Evolutionary conservation across 1,140 invertebrate genomes (phyloP), one percentile per base, ranked within the genome.

Genomic region (Trachelipus rathkii): DNA sequence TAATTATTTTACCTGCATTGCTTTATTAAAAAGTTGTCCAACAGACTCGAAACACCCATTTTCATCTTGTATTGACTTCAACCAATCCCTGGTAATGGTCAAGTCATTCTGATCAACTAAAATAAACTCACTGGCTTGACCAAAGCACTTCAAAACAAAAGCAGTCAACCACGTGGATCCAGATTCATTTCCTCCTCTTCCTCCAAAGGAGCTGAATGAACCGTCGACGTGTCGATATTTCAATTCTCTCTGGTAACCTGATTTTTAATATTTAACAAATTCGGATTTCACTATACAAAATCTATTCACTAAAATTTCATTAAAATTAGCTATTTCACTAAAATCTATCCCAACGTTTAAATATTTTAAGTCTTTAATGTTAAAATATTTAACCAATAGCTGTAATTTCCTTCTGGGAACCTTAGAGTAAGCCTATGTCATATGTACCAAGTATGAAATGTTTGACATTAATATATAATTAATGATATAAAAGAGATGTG

Each of bases 121-220:
- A 76, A 93, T 91, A 78, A 89, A 88, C 0, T 83, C 82, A 33
- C 86, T 85, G 2, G 91, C 90, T 81, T 91, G 88, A 8, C 88
- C 87, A 79, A 93, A 89, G 4, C 91, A 92, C 79, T 89, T 89
- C 0, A 94, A 85, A 10, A 92, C 90, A 84, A 94, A 94, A 0
- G 92, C 92, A 0, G 92, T 94, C 23, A 94, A 85, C 90, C 92
- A 95, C 53, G 91, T 91, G n/a, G 92, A 93, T 0, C 92, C 91
- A 6, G 84, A 83, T 0, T 84, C 82, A 72, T 92, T 91, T 0
- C 84, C 83, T 60, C 87, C 91, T 0, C 84, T 83, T 60, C 87
- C 85, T 0, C 92, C 92, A 83, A 93, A 95, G 0, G 92, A 92
- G 33, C 91, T 93, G 85, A 92, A 95, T 0, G 92, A 93, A 2